phyloP scores from a whole-genome alignment of 2,113 vertebrate species.

The Mandrillus leucophaeus region DNA sequence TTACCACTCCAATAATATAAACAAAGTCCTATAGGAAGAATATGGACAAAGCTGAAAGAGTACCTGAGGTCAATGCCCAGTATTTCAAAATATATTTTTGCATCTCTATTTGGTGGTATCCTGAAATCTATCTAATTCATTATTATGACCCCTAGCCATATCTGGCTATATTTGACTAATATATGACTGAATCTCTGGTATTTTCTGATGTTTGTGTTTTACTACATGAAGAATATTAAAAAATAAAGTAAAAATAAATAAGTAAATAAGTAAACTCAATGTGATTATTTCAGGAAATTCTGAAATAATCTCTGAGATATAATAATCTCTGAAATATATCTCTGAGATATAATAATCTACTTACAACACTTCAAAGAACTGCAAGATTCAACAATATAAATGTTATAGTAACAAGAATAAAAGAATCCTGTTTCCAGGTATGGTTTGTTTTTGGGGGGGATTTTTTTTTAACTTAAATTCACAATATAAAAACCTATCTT shows the following conservation, averaged over 20 bases:
- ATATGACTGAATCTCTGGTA: neutral
- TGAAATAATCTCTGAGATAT: slow-evolving; percentile 10
- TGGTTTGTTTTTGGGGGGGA: neutral
- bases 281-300: slow-evolving; percentile 21
- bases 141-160: neutral
- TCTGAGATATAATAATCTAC: slow-evolving; percentile 13
- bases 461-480: neutral
- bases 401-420: slow-evolving; percentile 47
- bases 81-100: slow-evolving; percentile 22
- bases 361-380: neutral
- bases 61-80: neutral
- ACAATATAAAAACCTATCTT: slow-evolving; percentile 32
- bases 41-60: neutral
- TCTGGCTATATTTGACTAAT: neutral
- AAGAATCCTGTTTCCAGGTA: slow-evolving; percentile 13
- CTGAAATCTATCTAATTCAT: neutral
- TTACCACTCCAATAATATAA: neutral
- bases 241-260: slow-evolving; percentile 2
- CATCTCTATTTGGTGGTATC: neutral
- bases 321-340: neutral
- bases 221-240: neutral
- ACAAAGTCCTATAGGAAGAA: neutral
- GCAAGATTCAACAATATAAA: slow-evolving; percentile 23
- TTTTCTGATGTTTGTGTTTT: slow-evolving; percentile 3
- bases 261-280: neutral